These are phyloP conservation scores for Lampris incognitus DNA, from an alignment of 2,113 vertebrate genomes.

Conservation along the genomic window DNA sequence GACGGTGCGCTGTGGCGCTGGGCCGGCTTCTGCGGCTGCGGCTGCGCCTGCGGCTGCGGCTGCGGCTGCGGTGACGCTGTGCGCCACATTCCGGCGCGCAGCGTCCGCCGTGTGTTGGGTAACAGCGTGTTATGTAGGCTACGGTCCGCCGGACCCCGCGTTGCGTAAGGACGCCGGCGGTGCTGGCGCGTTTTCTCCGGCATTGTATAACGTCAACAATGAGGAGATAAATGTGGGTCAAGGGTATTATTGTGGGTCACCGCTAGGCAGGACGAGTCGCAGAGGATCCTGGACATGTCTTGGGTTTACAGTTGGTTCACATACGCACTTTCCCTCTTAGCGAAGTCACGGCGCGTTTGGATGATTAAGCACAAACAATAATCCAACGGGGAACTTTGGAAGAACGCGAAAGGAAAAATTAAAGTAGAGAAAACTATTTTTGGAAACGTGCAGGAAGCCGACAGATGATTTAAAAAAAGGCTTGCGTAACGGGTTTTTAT, in stretches of 20 bases:
- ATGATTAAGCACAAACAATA: neutral
- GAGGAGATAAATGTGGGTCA: conserved; percentile 71
- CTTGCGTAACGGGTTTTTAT: no score
- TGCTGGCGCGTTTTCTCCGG: neutral
- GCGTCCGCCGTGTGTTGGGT: conserved; percentile 62
- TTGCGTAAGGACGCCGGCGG: conserved; percentile 69
- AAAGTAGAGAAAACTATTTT: no score
- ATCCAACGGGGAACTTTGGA: neutral
- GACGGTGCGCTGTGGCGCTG: no score
- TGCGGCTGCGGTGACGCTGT: no score
- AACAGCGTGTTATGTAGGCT: conserved; percentile 70
- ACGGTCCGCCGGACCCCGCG: conserved; percentile 67
- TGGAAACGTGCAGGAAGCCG: no score
- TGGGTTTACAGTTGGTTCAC: no score
- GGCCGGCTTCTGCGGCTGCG: no score
- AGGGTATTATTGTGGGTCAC: conserved; percentile 65
- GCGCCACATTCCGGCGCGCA: no score
- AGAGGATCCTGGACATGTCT: no score
- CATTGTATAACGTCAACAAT: conserved; percentile 73
- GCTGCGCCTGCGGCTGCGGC: no score
- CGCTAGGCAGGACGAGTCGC: conserved; percentile 8
- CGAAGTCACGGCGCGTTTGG: neutral
- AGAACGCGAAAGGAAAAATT: no score
- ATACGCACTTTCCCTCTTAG: neutral
- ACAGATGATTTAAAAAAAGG: no score